Percentiles rank a stretch among this genome's conserved stretches.
Conservation (phyloP, 2,888 invertebrate genomes). For the Antheraea assamensis region DNA sequence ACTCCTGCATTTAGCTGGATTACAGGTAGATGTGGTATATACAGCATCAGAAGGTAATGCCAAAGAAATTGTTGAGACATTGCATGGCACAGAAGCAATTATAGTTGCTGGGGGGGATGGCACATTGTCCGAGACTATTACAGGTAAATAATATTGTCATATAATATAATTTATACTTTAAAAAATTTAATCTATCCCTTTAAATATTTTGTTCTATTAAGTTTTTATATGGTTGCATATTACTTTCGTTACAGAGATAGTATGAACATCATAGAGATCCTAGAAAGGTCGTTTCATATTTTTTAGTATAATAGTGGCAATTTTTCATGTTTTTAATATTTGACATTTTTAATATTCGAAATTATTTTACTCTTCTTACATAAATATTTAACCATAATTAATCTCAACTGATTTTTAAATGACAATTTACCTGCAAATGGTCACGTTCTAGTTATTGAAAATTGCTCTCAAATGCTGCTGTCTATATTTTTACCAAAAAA, state of each 20-base stretch:
- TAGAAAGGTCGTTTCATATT: too few species aligned
- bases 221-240: not conserved
- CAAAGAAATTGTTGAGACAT: constrained; percentile 88
- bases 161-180: not conserved
- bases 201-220: not conserved
- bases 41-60: constrained; percentile 96
- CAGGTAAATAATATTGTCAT: constrained; percentile 63
- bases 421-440: too few species aligned
- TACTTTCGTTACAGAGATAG: not conserved
- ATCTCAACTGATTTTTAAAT: too few species aligned
- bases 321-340: not conserved
- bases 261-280: not conserved
- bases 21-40: constrained; percentile 83
- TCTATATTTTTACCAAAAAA: too few species aligned
- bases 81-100: constrained; percentile 91
- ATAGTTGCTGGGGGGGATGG: constrained; percentile 98
- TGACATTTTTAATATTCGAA: too few species aligned
- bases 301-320: not conserved
- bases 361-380: too few species aligned
- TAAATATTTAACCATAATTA: too few species aligned
- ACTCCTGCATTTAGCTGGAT: constrained; percentile 94
- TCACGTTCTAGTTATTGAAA: too few species aligned
- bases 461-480: too few species aligned
- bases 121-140: constrained; percentile 93
- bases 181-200: not conserved